phyloP scores from a whole-genome alignment of 1,140 invertebrate genomes.

The Drosophila prosaltans region DNA sequence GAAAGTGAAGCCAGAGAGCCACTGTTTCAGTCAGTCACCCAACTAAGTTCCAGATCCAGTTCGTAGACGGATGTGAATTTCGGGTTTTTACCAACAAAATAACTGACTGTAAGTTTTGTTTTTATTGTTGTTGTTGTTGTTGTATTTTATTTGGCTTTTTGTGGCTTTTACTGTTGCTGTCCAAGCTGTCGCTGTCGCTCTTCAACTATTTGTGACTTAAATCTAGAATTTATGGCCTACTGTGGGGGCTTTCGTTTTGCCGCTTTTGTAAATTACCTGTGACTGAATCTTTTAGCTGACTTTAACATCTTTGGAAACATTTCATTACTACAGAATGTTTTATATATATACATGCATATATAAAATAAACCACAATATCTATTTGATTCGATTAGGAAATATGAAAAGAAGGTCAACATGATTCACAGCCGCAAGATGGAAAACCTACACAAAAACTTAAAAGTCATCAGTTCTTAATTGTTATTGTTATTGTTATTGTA shows the following conservation, averaged over 20 bases:
- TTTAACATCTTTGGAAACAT: constrained; percentile 7
- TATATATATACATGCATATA: not conserved
- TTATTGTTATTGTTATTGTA: constrained; percentile 39
- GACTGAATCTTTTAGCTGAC: constrained; percentile 34
- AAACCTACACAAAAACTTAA: constrained; percentile 40
- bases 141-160: not conserved
- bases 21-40: constrained; percentile 31
- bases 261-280: constrained; percentile 50
- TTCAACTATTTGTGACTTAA: constrained; percentile 35
- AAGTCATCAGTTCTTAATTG: constrained; percentile 54
- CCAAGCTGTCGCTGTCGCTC: constrained; percentile 6
- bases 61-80: constrained; percentile 60
- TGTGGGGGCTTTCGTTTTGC: constrained; percentile 37
- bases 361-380: constrained; percentile 25
- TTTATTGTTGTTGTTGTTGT: not conserved
- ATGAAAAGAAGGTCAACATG: constrained; percentile 53
- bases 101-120: constrained; percentile 16
- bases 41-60: constrained; percentile 12
- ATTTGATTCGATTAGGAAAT: constrained; percentile 26
- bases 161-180: constrained; percentile 23
- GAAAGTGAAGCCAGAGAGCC: constrained; percentile 1
- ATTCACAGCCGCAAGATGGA: constrained; percentile 37
- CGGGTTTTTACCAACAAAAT: constrained; percentile 48
- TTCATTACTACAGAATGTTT: constrained; percentile 11
- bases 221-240: constrained; percentile 52